phyloP scores from a whole-genome alignment of 2,888 invertebrate genomes.

The Congeria kusceri region DNA sequence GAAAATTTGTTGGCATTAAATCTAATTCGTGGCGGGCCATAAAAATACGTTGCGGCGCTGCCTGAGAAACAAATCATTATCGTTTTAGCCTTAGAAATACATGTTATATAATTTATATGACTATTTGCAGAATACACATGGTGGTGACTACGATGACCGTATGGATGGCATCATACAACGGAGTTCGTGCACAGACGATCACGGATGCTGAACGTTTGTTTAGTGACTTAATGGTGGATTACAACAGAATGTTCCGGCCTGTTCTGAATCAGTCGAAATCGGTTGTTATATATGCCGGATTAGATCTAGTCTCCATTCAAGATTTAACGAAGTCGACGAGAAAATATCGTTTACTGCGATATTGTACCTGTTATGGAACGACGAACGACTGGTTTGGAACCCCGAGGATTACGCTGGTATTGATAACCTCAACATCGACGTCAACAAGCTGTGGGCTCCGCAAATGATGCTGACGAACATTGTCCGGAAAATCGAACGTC shows the following conservation, averaged over 20 bases:
- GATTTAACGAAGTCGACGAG: conserved; percentile 60
- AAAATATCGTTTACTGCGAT: conserved; percentile 49
- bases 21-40: no score
- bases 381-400: conserved; percentile 49
- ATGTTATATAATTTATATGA: no score
- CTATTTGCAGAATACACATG: no score
- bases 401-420: background rate
- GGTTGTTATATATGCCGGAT: conserved; percentile 14
- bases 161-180: no score
- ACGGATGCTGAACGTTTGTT: conserved; percentile 2
- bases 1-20: no score
- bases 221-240: conserved; percentile 7
- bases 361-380: conserved; percentile 49
- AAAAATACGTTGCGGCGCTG: no score
- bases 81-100: no score
- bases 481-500: conserved; percentile 9
- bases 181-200: background rate
- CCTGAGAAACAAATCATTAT: no score
- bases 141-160: no score
- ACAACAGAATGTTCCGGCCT: conserved; percentile 47
- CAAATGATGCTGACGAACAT: conserved; percentile 40
- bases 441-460: conserved; percentile 56
- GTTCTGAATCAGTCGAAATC: conserved; percentile 20
- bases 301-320: conserved; percentile 46
- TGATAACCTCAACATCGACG: background rate